Base-by-base conservation (phyloP, 1,140 invertebrate genomes). In the Diprion similis region DNA sequence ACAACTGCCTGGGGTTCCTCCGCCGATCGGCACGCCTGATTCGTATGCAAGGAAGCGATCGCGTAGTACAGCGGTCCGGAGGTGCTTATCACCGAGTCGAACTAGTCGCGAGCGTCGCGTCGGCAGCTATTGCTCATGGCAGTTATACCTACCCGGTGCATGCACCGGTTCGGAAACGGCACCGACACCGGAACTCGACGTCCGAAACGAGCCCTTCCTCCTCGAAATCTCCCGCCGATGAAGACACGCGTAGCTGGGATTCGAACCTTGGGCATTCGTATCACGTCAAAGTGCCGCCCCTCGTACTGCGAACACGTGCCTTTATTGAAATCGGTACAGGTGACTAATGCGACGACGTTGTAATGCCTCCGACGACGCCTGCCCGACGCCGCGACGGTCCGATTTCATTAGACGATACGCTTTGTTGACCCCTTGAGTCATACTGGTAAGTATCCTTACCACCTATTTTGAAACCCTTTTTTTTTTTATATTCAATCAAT, bases 21-120 rank as follows among this genome's bases (percentile, higher is more conserved):
- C 51, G 51, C 51, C 24, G 24, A 37, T 37, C 24, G 51, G 11
- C 51, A 59, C 51, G n/a, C 6, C 51, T 59, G n/a, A 59, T 87
- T 85, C 79, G 83, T 84, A 87, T 87, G 82, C 86, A 85, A 81
- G 86, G 86, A 87, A 86, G 80, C 78, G 79, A 81, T 81, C 81
- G 79, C 79, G 76, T 87, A 86, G 79, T 86, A 87, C 86, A 87
- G 82, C 85, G 51, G 51, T 59, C 51, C 51, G 51, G 51, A 59
- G 51, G 86, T 87, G 85, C 85, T 87, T 85, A 85, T 84, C 84
- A 85, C 83, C 84, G 78, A 86, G 80, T 85, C 81, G 81, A 73
- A 83, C 81, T 82, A 75, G 80, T 81, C 80, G 77, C 45, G 71
- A 72, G n/a, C 65, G 48, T 51, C 76, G 71, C 71, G 74, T 73